Percentiles rank a stretch among this genome's conserved stretches.
phyloP scores from a whole-genome alignment of 2,113 vertebrate genomes.

The Redunca redunca region DNA sequence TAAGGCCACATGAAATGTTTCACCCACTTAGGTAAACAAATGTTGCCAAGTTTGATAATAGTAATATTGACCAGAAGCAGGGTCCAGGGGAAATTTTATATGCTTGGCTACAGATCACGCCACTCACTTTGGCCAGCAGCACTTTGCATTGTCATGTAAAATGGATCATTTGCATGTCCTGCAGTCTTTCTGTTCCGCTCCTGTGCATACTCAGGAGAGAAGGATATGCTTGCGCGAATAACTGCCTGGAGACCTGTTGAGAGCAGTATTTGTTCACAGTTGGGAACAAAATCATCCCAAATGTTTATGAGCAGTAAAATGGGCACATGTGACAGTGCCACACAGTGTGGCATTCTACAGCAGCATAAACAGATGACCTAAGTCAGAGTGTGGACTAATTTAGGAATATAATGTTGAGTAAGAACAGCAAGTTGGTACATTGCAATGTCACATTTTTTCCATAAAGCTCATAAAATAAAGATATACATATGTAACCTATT shows the following conservation, averaged over 20 bases:
- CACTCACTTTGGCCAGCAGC: background rate
- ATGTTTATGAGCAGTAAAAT: background rate
- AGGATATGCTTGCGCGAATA: too few species aligned
- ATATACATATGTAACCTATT: background rate
- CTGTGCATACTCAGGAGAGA: background rate
- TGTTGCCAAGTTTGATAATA: background rate
- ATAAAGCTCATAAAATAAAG: background rate
- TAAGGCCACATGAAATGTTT: background rate
- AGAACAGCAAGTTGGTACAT: background rate
- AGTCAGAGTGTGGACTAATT: background rate
- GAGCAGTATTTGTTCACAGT: background rate
- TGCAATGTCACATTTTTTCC: background rate
- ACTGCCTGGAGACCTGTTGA: background rate
- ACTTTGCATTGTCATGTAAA: background rate
- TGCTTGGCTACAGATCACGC: background rate
- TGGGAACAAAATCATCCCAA: background rate
- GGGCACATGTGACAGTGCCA: too few species aligned
- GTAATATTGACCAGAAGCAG: background rate
- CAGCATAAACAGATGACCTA: background rate
- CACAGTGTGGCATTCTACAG: accelerated
- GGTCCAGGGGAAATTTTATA: background rate
- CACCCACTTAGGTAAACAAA: background rate
- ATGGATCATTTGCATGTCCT: background rate
- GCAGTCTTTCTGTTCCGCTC: background rate
- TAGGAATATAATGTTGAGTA: background rate